phyloP scores from a whole-genome alignment of 2,888 invertebrate species.

The Hymenopus coronatus region DNA sequence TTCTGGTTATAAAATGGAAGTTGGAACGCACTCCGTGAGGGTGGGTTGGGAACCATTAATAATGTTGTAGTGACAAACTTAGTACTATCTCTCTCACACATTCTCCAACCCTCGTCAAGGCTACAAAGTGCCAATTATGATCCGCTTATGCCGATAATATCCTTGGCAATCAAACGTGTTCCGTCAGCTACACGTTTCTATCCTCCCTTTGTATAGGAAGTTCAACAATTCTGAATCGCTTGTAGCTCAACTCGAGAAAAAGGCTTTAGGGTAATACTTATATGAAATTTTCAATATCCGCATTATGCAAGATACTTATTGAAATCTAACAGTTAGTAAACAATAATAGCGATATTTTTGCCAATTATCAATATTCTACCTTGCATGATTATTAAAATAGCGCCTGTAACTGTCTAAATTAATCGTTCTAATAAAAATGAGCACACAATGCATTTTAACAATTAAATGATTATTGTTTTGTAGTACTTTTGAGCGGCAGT shows the following conservation, averaged over 20 bases:
- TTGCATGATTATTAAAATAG: no score
- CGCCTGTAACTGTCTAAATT: no score
- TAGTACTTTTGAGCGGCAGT: no score
- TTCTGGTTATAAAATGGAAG: neutral
- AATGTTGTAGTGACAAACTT: constrained; percentile 7
- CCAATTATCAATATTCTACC: no score
- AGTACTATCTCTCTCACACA: neutral
- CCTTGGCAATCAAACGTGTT: constrained; percentile 25
- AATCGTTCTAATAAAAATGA: no score
- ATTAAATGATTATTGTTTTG: no score
- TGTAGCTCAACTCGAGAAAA: neutral
- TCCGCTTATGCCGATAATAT: constrained; percentile 25
- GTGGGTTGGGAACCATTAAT: constrained; percentile 10
- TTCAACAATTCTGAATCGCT: neutral
- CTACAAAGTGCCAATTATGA: constrained; percentile 27
- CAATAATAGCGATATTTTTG: no score
- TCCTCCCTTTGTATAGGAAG: neutral
- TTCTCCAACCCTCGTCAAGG: neutral
- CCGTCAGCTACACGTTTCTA: constrained; percentile 18
- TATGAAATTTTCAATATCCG: no score
- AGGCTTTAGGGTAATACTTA: neutral
- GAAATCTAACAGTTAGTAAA: no score
- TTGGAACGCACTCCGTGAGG: neutral
- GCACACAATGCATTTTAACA: no score
- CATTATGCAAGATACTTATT: no score